Percentiles rank a stretch among this genome's conserved stretches.
These are phyloP conservation scores for Pygoscelis antarcticus DNA, from an alignment of 2,113 vertebrate species.

Conservation along the genomic window DNA sequence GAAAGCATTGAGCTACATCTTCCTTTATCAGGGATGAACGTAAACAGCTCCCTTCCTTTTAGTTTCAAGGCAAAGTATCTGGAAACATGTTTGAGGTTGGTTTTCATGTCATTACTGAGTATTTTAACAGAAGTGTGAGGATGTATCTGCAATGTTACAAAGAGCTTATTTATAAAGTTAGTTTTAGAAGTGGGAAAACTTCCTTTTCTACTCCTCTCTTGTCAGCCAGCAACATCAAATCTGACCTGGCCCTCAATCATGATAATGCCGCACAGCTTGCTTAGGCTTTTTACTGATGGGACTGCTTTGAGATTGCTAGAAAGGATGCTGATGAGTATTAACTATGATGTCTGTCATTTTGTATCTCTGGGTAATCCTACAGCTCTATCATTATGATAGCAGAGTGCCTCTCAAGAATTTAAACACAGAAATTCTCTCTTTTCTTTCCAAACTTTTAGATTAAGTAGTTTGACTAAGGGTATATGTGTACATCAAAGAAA, in stretches of 20 bases:
- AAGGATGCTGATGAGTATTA: slow-evolving; percentile 51
- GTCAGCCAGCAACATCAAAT: neutral
- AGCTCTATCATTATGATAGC: neutral
- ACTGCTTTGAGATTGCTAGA: slow-evolving; percentile 1
- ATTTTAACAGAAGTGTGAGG: neutral
- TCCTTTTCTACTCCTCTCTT: neutral
- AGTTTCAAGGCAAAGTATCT: neutral
- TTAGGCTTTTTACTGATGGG: slow-evolving; percentile 22
- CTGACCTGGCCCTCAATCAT: neutral
- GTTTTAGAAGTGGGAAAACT: neutral
- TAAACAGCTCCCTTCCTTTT: neutral
- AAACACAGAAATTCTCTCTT: neutral
- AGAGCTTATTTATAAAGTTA: neutral
- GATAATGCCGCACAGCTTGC: slow-evolving; percentile 25
- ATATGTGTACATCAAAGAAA: neutral
- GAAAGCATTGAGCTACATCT: neutral
- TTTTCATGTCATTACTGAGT: neutral
- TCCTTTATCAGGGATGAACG: neutral
- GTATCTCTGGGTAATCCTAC: neutral
- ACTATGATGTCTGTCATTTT: slow-evolving; percentile 39
- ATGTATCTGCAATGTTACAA: neutral
- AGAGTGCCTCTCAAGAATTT: neutral
- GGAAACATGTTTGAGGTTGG: neutral
- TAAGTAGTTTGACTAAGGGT: neutral
- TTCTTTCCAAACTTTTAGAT: neutral